phyloP scores from a whole-genome alignment of 2,113 vertebrate species.

The Myanophis thanlyinensis region DNA sequence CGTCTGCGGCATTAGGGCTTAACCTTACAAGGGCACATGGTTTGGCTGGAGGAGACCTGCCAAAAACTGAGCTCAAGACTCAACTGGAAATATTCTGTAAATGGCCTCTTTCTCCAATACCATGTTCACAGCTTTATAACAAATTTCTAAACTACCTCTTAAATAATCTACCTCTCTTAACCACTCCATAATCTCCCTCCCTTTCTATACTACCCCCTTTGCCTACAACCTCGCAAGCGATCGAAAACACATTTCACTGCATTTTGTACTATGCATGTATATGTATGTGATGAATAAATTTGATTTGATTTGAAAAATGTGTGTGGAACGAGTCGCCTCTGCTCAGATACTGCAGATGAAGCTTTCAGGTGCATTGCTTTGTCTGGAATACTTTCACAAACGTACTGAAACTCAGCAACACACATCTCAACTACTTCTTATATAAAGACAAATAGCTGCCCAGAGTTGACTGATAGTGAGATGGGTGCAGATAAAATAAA shows the following conservation, averaged over 20 bases:
- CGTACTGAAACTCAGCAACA: background rate
- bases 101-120: background rate
- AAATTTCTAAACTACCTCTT: no score
- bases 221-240: no score
- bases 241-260: no score
- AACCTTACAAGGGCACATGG: background rate
- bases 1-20: background rate
- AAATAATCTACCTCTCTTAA: no score
- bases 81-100: background rate
- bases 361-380: background rate
- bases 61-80: background rate
- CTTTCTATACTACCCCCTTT: no score
- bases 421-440: background rate
- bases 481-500: background rate
- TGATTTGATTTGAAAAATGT: no score
- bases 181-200: no score
- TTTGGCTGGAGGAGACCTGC: background rate
- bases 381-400: background rate
- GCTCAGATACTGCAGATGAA: background rate
- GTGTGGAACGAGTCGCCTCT: background rate
- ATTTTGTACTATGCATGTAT: no score
- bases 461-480: background rate
- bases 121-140: no score
- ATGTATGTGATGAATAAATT: no score
- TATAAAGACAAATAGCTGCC: background rate